These are phyloP conservation scores for Drosophila nigromelanica DNA, from an alignment of 1,140 invertebrate genomes.

Conservation along the genomic window DNA sequence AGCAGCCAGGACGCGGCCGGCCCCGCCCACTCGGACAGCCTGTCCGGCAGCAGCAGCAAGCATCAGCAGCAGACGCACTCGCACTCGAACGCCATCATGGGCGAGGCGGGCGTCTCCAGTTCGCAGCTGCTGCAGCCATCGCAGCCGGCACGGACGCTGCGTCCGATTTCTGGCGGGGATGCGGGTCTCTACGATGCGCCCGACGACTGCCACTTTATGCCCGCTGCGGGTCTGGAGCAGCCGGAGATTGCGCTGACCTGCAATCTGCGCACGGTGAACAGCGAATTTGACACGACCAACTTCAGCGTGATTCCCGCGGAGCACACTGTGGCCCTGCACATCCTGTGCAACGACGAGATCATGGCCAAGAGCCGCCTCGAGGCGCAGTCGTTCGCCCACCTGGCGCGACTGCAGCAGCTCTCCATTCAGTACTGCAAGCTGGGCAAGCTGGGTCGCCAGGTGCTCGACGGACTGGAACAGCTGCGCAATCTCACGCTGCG, in stretches of 20 bases:
- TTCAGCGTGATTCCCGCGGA: conserved; percentile 93
- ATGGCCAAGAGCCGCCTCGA: conserved; percentile 90
- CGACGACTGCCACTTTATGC: conserved; percentile 88
- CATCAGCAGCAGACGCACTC: conserved; percentile 59
- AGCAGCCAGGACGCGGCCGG: conserved; percentile 9
- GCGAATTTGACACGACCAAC: conserved; percentile 93
- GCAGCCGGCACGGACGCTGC: conserved; percentile 53
- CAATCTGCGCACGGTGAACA: conserved; percentile 91
- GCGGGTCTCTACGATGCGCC: conserved; percentile 88
- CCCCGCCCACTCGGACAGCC: not conserved
- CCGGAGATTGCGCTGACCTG: conserved; percentile 92
- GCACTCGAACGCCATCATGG: conserved; percentile 80
- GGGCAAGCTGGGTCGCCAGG: conserved; percentile 89
- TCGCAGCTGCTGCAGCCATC: conserved; percentile 66
- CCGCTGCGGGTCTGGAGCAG: conserved; percentile 57
- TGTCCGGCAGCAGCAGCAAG: conserved; percentile 34
- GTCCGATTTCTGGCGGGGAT: conserved; percentile 60
- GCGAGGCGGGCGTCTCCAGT: conserved; percentile 75
- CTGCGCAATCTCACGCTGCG: conserved; percentile 92
- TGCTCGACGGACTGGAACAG: conserved; percentile 89
- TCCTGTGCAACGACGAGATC: conserved; percentile 91
- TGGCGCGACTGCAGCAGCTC: conserved; percentile 90
- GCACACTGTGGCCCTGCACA: conserved; percentile 91
- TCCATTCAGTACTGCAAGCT: conserved; percentile 94
- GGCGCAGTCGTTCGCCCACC: conserved; percentile 91